phyloP scores from a whole-genome alignment of 2,113 vertebrate species.

The Columbina picui region DNA sequence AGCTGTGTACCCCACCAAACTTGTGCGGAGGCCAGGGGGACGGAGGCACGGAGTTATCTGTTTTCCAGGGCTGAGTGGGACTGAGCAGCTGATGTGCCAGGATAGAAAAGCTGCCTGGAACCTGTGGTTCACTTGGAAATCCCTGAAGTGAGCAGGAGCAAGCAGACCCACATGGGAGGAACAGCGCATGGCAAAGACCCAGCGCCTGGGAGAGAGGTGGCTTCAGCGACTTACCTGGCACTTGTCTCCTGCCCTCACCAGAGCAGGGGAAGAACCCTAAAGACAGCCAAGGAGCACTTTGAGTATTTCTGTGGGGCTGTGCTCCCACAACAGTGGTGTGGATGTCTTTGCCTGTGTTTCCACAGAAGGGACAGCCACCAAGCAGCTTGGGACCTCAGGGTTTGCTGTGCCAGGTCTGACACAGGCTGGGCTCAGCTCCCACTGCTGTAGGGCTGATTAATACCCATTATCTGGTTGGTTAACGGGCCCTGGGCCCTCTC shows the following conservation, averaged over 20 bases:
- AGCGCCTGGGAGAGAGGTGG: background rate
- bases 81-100: background rate
- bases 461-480: background rate
- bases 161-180: fast-evolving
- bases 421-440: background rate
- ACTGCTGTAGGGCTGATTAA: background rate
- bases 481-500: background rate
- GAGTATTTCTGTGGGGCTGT: background rate
- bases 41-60: background rate
- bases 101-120: background rate
- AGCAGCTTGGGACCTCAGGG: fast-evolving
- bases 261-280: background rate
- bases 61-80: background rate
- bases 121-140: background rate
- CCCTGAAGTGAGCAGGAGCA: background rate
- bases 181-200: background rate
- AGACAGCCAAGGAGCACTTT: background rate
- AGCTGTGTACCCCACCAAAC: background rate
- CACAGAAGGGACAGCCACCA: background rate
- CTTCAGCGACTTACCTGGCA: background rate
- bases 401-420: background rate
- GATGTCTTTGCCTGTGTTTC: background rate
- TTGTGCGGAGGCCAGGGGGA: fast-evolving
- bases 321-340: fast-evolving
- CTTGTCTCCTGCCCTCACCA: background rate